These are phyloP conservation scores for Oncorhynchus nerka DNA, from an alignment of 2,113 vertebrate genomes.

Conservation along the genomic window DNA sequence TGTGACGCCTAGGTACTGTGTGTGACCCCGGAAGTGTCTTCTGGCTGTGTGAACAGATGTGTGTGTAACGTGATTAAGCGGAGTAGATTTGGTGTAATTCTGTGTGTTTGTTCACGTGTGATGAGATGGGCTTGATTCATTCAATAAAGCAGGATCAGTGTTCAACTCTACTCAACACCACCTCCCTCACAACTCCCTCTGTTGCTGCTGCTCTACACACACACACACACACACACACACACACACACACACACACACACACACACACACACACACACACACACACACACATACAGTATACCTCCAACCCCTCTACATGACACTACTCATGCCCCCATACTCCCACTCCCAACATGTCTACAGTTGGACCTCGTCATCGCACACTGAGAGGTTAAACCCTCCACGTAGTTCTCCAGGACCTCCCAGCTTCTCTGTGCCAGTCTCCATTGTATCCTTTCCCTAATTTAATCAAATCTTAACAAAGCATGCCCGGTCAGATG, in stretches of 20 bases:
- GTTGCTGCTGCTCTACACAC: slow-evolving; percentile 10
- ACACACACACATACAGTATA: not conserved
- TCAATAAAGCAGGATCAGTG: slow-evolving; percentile 53
- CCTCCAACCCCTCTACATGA: slow-evolving; percentile 1
- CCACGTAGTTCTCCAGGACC: not conserved
- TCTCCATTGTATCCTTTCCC: slow-evolving; percentile 44
- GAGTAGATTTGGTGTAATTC: slow-evolving; percentile 42
- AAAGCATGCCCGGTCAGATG: slow-evolving; percentile 42
- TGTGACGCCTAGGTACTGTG: slow-evolving; percentile 7
- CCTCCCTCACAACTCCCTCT: slow-evolving; percentile 38
- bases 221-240: slow-evolving; percentile 6
- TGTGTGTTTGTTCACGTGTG: slow-evolving; percentile 31
- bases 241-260: slow-evolving; percentile 3
- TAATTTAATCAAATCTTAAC: slow-evolving; percentile 43
- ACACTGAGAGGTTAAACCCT: not conserved
- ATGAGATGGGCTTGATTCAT: slow-evolving; percentile 50
- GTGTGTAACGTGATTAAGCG: slow-evolving; percentile 50
- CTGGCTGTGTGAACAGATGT: slow-evolving; percentile 21
- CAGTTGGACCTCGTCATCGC: not conserved
- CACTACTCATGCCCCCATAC: not conserved
- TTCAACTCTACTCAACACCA: slow-evolving; percentile 18
- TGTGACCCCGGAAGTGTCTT: slow-evolving; percentile 21
- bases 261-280: slow-evolving; percentile 2
- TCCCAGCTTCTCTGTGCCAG: not conserved
- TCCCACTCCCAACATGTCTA: not conserved